Evolutionary conservation across 2,113 vertebrate genomes (phyloP).

Genomic region (Callipepla squamata): DNA sequence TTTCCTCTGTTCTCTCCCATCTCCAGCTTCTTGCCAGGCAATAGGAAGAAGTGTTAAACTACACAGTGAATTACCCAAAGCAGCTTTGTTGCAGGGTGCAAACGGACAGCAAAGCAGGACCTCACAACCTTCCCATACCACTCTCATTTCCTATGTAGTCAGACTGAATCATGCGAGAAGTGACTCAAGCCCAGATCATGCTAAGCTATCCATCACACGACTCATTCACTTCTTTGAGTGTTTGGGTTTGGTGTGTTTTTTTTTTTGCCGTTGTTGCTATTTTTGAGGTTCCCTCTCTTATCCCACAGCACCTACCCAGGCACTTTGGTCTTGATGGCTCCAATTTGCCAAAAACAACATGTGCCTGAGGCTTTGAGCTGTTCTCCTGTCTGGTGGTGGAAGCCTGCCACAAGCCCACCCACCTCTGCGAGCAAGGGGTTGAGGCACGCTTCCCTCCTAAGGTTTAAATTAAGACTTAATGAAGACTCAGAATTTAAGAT

Average conservation of each 20-base stretch:
- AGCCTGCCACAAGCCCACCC: background rate
- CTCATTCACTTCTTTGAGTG: background rate
- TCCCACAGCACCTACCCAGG: background rate
- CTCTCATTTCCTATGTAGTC: background rate
- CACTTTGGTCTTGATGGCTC: too few relatives aligned
- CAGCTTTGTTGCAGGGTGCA: background rate
- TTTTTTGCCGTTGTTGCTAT: too few relatives aligned
- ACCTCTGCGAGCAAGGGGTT: background rate
- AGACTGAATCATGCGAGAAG: background rate
- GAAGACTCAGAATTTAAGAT: conserved; percentile 27
- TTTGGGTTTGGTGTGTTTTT: too few relatives aligned
- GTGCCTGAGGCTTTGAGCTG: background rate
- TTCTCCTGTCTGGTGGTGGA: background rate
- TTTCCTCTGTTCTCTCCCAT: too few relatives aligned
- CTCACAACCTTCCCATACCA: background rate
- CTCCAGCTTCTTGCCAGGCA: background rate
- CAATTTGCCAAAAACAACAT: background rate
- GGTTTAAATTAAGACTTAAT: conserved; percentile 5
- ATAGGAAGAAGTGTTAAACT: background rate
- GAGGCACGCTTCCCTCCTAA: background rate
- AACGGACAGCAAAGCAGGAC: background rate
- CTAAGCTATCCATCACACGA: background rate
- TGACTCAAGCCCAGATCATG: accelerated
- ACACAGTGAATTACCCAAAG: background rate
- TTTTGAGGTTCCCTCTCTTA: background rate